Percentiles rank a stretch among this genome's conserved stretches.
Conservation (phyloP, 2,113 vertebrate species). For the Tringa solitaria region DNA sequence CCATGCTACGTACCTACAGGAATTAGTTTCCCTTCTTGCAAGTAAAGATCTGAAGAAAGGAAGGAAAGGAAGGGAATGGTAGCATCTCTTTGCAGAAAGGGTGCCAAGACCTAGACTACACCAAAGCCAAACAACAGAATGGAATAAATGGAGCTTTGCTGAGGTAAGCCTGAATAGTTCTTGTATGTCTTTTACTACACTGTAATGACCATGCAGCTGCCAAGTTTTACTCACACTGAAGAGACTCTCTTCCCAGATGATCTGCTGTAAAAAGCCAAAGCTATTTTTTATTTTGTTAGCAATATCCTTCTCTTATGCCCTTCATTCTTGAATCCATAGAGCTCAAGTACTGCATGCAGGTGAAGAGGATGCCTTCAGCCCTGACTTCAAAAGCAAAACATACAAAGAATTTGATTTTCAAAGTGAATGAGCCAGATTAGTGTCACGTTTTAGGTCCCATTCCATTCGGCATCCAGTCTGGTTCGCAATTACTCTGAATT, state of each 20-base stretch:
- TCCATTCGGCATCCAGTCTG: background rate
- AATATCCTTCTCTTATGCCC: background rate
- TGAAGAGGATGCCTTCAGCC: background rate
- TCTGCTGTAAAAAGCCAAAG: background rate
- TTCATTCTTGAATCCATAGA: background rate
- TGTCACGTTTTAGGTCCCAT: background rate
- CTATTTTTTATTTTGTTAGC: background rate
- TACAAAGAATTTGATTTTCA: background rate
- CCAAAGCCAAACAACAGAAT: background rate
- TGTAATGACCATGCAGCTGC: background rate
- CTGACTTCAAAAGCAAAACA: constrained; percentile 3
- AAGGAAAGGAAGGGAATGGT: background rate
- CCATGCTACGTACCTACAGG: background rate
- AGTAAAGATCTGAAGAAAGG: background rate
- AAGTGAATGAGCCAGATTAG: background rate
- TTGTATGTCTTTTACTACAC: background rate
- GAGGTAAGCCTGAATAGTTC: background rate
- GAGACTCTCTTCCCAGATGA: background rate
- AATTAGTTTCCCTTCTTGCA: background rate
- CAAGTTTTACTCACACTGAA: background rate
- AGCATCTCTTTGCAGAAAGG: background rate
- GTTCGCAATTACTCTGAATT: background rate
- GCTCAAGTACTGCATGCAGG: background rate
- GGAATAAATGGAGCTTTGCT: background rate
- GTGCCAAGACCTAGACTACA: background rate